phyloP scores from a whole-genome alignment of 2,888 invertebrate species.

The Orchesellides sinensis region DNA sequence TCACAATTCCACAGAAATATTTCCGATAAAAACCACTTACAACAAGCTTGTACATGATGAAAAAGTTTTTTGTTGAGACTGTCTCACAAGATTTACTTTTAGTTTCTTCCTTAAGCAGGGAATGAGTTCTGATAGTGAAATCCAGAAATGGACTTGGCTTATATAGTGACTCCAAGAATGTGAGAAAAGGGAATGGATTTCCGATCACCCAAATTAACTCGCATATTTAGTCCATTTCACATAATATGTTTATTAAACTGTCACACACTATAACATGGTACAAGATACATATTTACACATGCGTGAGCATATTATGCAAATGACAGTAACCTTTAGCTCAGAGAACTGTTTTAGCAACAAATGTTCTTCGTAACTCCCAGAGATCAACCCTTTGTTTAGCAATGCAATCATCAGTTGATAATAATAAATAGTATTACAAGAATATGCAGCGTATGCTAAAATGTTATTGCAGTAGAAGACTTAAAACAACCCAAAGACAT shows the following conservation, averaged over 20 bases:
- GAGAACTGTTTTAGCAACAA: conserved; percentile 24
- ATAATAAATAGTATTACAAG: too few relatives aligned
- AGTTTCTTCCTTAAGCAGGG: conserved; percentile 18
- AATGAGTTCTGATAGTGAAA: conserved; percentile 20
- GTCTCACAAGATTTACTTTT: neutral
- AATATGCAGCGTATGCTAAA: too few relatives aligned
- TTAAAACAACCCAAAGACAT: neutral
- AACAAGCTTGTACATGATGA: conserved; percentile 56
- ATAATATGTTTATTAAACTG: too few relatives aligned
- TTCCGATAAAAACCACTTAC: conserved; percentile 29
- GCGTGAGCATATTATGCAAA: conserved; percentile 17
- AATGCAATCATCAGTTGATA: conserved; percentile 19
- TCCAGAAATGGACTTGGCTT: conserved; percentile 27
- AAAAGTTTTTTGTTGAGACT: neutral
- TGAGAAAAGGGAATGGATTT: conserved; percentile 55
- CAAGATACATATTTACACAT: neutral
- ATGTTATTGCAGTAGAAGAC: neutral
- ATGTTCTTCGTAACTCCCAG: conserved; percentile 53
- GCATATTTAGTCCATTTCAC: neutral
- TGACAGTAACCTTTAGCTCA: conserved; percentile 50
- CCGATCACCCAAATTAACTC: conserved; percentile 35
- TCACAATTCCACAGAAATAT: neutral
- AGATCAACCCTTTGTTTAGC: conserved; percentile 52
- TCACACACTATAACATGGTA: neutral
- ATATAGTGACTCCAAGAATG: conserved; percentile 35